Evolutionary conservation across 2,888 invertebrate genomes (phyloP).

Genomic region (Psococerastis gibbosa): DNA sequence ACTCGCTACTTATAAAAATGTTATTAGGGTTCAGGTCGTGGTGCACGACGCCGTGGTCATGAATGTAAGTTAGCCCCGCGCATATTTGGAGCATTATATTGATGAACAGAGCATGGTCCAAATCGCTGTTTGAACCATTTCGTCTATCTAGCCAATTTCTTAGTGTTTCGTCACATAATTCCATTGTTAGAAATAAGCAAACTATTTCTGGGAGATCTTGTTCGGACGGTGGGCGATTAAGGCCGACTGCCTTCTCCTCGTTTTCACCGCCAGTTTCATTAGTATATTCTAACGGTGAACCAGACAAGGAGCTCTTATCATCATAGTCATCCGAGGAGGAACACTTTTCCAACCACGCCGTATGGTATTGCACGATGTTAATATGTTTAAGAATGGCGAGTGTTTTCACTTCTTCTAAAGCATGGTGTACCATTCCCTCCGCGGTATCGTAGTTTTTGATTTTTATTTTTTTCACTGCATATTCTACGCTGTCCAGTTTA

Average conservation of each 20-base stretch:
- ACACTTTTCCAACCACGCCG: constrained; percentile 70
- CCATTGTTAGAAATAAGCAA: constrained; percentile 68
- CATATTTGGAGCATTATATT: constrained; percentile 53
- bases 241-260: too few species aligned
- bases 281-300: too few species aligned
- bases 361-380: constrained; percentile 66
- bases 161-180: constrained; percentile 54
- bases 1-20: constrained; percentile 42
- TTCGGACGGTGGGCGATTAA: too few species aligned
- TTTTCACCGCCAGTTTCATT: too few species aligned
- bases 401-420: constrained; percentile 60
- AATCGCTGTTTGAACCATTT: constrained; percentile 25
- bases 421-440: constrained; percentile 38
- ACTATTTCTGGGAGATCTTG: too few species aligned
- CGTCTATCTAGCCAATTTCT: constrained; percentile 54
- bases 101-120: constrained; percentile 22
- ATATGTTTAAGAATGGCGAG: constrained; percentile 58
- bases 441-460: too few species aligned
- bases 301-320: too few species aligned
- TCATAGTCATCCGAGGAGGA: too few species aligned
- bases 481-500: constrained; percentile 53
- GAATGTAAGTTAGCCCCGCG: constrained; percentile 56
- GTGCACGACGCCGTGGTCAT: constrained; percentile 55
- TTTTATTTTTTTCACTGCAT: constrained; percentile 68
- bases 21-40: constrained; percentile 67